Evolutionary conservation across 2,888 invertebrate genomes (phyloP).

Genomic region (Diarsia brunnea): DNA sequence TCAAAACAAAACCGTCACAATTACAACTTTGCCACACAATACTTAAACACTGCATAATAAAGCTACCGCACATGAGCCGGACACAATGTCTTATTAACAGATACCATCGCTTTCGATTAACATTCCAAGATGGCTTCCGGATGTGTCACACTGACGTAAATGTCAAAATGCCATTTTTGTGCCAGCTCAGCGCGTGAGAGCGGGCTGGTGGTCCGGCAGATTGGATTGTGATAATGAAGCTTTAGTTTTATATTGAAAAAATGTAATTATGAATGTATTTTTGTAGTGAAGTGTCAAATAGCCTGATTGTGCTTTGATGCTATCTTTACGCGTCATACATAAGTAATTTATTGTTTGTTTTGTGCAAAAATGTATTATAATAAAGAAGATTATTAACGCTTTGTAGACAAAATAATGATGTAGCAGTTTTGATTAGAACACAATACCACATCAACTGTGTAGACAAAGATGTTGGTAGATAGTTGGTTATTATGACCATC

Average conservation of each 20-base stretch:
- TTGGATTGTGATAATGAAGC: constrained; percentile 41
- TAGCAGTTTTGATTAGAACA: not conserved
- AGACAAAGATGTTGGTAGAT: too few species aligned
- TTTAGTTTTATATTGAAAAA: constrained; percentile 33
- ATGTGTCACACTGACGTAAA: constrained; percentile 77
- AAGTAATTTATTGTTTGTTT: not conserved
- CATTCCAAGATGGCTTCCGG: constrained; percentile 83
- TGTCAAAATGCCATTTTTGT: constrained; percentile 83
- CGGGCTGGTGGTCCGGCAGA: constrained; percentile 49
- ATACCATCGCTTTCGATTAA: constrained; percentile 88
- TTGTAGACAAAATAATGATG: not conserved
- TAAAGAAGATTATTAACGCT: not conserved
- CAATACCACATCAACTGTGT: not conserved
- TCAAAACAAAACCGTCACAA: constrained; percentile 54
- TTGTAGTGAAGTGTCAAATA: not conserved
- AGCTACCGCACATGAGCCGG: constrained; percentile 71
- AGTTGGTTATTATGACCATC: not conserved
- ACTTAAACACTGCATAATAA: constrained; percentile 61
- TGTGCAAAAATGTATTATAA: not conserved
- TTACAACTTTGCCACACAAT: constrained; percentile 54
- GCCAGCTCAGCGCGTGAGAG: constrained; percentile 63
- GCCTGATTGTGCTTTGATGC: not conserved
- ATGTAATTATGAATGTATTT: constrained; percentile 31
- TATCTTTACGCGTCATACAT: not conserved
- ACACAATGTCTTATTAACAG: constrained; percentile 88